Conservation (phyloP, 1,140 invertebrate genomes). For the Drosophila sturtevanti region DNA sequence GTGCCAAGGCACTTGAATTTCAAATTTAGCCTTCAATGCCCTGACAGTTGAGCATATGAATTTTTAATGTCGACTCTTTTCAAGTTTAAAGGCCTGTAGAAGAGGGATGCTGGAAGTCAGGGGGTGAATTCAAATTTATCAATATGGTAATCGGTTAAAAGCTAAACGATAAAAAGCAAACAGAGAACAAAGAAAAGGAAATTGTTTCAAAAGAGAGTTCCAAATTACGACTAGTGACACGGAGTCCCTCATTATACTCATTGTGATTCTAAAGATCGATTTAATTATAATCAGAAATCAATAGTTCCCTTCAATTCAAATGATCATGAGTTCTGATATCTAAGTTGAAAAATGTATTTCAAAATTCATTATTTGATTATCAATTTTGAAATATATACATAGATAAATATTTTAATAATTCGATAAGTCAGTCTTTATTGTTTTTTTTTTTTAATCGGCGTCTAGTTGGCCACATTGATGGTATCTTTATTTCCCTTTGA, state of each 20-base stretch:
- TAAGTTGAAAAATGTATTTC: no score
- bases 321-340: no score
- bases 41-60: constrained; percentile 73
- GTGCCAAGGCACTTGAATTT: constrained; percentile 72
- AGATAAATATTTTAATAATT: no score
- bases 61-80: constrained; percentile 68
- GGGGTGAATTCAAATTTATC: constrained; percentile 1
- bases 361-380: no score
- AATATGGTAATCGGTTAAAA: constrained; percentile 17
- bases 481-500: neutral
- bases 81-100: constrained; percentile 47
- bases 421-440: no score
- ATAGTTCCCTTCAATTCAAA: no score
- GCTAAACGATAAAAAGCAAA: neutral
- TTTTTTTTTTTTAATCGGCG: no score
- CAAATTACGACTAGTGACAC: neutral
- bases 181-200: neutral
- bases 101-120: neutral
- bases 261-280: neutral
- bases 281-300: neutral
- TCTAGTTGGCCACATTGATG: neutral
- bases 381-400: no score
- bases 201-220: neutral
- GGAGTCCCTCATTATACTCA: neutral
- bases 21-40: constrained; percentile 59